Evolutionary conservation across 2,113 vertebrate genomes (phyloP), one percentile per base, ranked within the genome.

Genomic region (Cacatua alba): DNA sequence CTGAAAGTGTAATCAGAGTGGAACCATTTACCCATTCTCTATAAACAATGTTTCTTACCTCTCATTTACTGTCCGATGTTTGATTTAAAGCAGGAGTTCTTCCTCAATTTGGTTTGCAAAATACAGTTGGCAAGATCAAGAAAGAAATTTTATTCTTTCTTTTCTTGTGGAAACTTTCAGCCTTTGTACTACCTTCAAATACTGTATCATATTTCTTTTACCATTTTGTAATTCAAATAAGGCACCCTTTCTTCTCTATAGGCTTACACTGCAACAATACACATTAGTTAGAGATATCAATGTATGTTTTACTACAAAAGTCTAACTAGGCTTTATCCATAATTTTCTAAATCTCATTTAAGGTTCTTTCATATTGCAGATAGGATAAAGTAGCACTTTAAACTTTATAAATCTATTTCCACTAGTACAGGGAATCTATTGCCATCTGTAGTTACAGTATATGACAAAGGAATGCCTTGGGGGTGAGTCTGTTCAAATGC

Each of bases 311-410:
- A 96, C 95, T 95, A 97, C 37, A 74, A 91, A 97, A 95, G 94
- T 91, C 87, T 94, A 95, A 94, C 55, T 37, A 82, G 41, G 63
- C 91, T 94, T 94, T 94, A 92, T 62, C 90, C 87, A 72, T 95
- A 96, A 96, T 97, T 97, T 95, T 82, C 83, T 95, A 97, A 96
- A 97, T 97, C 96, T 98, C 96, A 98, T 98, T 98, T 97, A 95
- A 91, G 82, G 92, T 81, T 81, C 80, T 95, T 96, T 96, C 84
- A 92, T 97, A 95, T 67, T 96, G 84, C 72, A 97, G 80, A 88
- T 79, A 90, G 81, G 68, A 95, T 94, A 95, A 97, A 97, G 95
- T 48, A 91, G 79, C 87, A 70, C 71, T 98, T 97, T 82, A 93
- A 97, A 90, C 83, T 95, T 94, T 62, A 39, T 86, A 87, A 96